These are phyloP conservation scores for Tricholauxania praeusta DNA, from an alignment of 2,888 invertebrate species.

Conservation along the genomic window DNA sequence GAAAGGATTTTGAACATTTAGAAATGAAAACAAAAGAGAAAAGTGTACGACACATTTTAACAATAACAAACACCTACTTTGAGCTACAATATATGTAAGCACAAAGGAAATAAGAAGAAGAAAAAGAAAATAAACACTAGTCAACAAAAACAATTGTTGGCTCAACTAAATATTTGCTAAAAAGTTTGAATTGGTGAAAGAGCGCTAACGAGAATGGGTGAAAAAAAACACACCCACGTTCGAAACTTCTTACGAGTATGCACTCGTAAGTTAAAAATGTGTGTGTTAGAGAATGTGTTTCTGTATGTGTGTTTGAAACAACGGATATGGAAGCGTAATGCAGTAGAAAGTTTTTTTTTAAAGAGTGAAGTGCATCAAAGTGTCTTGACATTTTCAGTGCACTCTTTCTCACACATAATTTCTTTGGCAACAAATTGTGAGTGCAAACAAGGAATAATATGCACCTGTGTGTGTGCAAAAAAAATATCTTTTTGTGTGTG, in stretches of 20 bases:
- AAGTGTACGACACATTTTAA: background rate
- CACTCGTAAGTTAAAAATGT: too few relatives aligned
- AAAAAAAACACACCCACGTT: background rate
- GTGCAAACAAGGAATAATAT: constrained; percentile 7
- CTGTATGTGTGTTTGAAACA: too few relatives aligned
- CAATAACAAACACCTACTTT: constrained; percentile 9
- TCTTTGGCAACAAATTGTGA: constrained; percentile 19
- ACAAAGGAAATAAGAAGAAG: background rate
- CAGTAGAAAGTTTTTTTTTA: background rate
- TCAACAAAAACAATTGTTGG: constrained; percentile 11
- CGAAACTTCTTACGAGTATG: background rate
- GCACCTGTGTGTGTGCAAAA: background rate
- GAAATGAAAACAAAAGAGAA: background rate
- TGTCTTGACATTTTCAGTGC: constrained; percentile 1
- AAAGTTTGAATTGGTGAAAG: constrained; percentile 12
- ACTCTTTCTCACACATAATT: constrained; percentile 20
- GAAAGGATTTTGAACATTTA: background rate
- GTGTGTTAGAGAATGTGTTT: too few relatives aligned
- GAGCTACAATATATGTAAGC: background rate
- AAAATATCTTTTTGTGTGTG: background rate
- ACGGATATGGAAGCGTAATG: too few relatives aligned
- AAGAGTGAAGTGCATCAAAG: constrained; percentile 7
- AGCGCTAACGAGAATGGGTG: background rate
- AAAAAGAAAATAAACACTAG: background rate
- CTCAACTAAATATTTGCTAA: background rate